Percentiles rank a stretch among this genome's conserved stretches.
phyloP scores from a whole-genome alignment of 2,888 invertebrate species.

The Drosophila testacea region DNA sequence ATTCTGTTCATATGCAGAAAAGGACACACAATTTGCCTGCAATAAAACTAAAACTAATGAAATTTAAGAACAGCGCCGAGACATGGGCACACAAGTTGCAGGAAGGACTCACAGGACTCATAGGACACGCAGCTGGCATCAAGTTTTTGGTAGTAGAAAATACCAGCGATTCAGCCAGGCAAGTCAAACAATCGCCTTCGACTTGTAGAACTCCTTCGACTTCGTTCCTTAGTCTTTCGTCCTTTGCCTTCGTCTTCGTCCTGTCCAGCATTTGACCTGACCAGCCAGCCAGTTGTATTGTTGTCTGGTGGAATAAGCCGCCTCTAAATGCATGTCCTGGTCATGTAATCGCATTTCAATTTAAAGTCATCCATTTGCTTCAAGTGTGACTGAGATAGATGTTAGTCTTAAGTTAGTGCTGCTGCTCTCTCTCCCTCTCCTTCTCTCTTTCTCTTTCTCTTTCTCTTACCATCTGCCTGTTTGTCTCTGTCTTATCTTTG shows the following conservation, averaged over 20 bases:
- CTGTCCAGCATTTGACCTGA: conserved; percentile 64
- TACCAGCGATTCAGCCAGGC: conserved; percentile 48
- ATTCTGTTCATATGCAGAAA: conserved; percentile 5
- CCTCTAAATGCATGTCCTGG: conserved; percentile 82
- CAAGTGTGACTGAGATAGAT: conserved; percentile 25
- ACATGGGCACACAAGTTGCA: conserved; percentile 26
- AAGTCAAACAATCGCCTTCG: conserved; percentile 45
- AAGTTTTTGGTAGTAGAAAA: conserved; percentile 47
- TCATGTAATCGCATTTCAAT: conserved; percentile 84
- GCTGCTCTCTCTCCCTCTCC: neutral
- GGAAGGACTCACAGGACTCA: neutral
- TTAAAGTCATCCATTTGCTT: conserved; percentile 72
- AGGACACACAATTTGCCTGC: conserved; percentile 37
- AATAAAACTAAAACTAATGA: conserved; percentile 76
- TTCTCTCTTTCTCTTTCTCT: neutral
- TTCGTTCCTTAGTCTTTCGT: neutral
- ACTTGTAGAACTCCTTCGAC: conserved; percentile 7
- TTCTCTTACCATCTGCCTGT: neutral
- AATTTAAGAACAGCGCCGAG: conserved; percentile 70
- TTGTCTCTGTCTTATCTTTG: neutral
- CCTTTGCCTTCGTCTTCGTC: conserved; percentile 1
- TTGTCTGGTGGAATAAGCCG: conserved; percentile 66
- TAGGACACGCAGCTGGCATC: conserved; percentile 41
- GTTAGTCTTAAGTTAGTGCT: neutral
- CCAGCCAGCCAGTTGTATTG: conserved; percentile 19